These are phyloP conservation scores for Tetragonula carbonaria DNA, from an alignment of 2,888 invertebrate species.

Conservation along the genomic window DNA sequence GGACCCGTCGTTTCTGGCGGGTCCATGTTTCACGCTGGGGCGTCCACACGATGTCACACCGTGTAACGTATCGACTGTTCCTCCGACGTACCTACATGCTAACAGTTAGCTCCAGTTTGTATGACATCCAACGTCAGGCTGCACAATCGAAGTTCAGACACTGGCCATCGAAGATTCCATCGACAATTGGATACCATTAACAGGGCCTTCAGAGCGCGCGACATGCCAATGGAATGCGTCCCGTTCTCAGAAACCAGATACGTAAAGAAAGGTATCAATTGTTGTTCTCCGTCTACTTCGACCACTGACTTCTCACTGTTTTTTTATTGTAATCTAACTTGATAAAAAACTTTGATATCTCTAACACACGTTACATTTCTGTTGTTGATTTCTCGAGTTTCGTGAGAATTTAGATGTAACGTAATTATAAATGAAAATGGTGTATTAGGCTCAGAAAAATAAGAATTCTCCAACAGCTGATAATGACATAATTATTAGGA, in stretches of 20 bases:
- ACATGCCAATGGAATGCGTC: conserved; percentile 16
- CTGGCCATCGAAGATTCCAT: conserved; percentile 71
- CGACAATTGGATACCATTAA: conserved; percentile 69
- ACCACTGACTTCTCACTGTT: neutral
- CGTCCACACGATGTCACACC: conserved; percentile 76
- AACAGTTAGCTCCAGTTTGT: conserved; percentile 76
- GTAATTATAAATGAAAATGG: too few relatives aligned
- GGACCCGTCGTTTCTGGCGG: conserved; percentile 66
- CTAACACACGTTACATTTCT: neutral
- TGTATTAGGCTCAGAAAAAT: too few relatives aligned
- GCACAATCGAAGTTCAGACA: conserved; percentile 72
- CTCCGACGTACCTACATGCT: conserved; percentile 74
- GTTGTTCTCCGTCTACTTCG: neutral
- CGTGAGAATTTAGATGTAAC: too few relatives aligned
- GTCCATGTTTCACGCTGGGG: conserved; percentile 68
- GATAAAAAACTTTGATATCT: neutral
- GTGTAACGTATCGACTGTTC: conserved; percentile 80
- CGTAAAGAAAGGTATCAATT: conserved; percentile 28
- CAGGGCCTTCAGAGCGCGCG: conserved; percentile 36
- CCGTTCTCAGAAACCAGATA: conserved; percentile 7
- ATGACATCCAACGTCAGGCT: conserved; percentile 65
- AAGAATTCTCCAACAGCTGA: too few relatives aligned
- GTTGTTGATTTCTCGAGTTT: too few relatives aligned
- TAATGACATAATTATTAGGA: too few relatives aligned
- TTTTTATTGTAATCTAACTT: neutral